Percentiles rank a stretch among this genome's conserved stretches.
Conservation (phyloP, 1,140 invertebrate genomes). For the Sinonovacula constricta region DNA sequence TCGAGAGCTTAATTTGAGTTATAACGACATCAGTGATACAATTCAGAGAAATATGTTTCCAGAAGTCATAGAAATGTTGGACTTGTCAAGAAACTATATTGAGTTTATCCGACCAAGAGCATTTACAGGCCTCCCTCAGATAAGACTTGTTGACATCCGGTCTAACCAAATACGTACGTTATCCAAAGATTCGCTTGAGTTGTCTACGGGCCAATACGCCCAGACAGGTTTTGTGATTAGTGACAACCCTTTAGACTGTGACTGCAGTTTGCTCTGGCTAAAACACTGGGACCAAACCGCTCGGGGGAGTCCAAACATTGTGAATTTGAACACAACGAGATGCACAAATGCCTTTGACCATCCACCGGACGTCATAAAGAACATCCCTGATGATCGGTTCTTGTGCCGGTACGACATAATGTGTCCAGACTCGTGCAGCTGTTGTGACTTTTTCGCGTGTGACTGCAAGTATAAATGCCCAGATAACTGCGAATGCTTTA, state of each 20-base stretch:
- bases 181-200: constrained; percentile 7
- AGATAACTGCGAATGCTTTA: constrained; percentile 27
- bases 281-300: constrained; percentile 30
- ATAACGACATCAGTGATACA: constrained; percentile 34
- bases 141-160: constrained; percentile 32
- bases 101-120: constrained; percentile 9
- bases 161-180: constrained; percentile 21
- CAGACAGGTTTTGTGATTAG: constrained; percentile 39
- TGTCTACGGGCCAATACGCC: constrained; percentile 26
- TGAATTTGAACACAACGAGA: constrained; percentile 25
- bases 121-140: constrained; percentile 20
- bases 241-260: constrained; percentile 38
- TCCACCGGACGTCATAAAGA: constrained; percentile 13
- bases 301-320: constrained; percentile 35
- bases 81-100: constrained; percentile 29
- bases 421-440: constrained; percentile 18
- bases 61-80: constrained; percentile 28
- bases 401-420: constrained; percentile 39
- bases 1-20: constrained; percentile 35
- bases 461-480: constrained; percentile 45
- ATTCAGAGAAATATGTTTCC: constrained; percentile 34
- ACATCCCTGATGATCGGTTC: constrained; percentile 27
- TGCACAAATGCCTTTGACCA: constrained; percentile 25
- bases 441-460: constrained; percentile 36
- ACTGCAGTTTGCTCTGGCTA: constrained; percentile 38